Percentiles rank a stretch among this genome's conserved stretches.
phyloP scores from a whole-genome alignment of 2,888 invertebrate genomes.

The Sialis lutaria region DNA sequence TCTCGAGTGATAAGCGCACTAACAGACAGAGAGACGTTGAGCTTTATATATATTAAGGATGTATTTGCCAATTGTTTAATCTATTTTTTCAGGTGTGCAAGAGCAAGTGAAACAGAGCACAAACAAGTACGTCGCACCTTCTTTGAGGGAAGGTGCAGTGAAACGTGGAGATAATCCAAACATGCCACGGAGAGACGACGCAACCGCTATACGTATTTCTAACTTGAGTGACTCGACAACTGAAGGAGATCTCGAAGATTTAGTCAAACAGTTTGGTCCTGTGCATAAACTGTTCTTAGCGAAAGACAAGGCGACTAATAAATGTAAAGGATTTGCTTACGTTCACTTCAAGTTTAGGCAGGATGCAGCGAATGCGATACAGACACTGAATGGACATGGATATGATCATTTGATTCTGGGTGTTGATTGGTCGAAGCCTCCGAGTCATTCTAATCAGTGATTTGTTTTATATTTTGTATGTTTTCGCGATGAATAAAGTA shows the following conservation, averaged over 20 bases:
- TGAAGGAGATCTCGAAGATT: constrained; percentile 87
- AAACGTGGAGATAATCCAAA: constrained; percentile 51
- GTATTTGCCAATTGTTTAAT: neutral
- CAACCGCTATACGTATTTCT: constrained; percentile 88
- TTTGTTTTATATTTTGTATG: neutral
- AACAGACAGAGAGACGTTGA: too few relatives aligned
- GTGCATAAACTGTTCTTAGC: constrained; percentile 90
- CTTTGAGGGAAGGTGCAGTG: constrained; percentile 66
- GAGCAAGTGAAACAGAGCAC: constrained; percentile 24
- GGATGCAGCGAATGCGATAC: constrained; percentile 86
- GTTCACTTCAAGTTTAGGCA: constrained; percentile 86
- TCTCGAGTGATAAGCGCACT: too few relatives aligned
- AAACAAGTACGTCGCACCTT: constrained; percentile 76
- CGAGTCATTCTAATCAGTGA: neutral
- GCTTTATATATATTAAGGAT: too few relatives aligned
- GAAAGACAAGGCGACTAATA: constrained; percentile 74
- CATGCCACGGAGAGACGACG: constrained; percentile 55
- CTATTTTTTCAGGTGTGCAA: constrained; percentile 1
- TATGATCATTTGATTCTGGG: constrained; percentile 95
- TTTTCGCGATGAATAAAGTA: too few relatives aligned
- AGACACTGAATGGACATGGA: constrained; percentile 77
- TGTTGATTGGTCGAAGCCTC: constrained; percentile 96
- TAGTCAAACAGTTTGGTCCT: constrained; percentile 86
- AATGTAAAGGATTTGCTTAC: constrained; percentile 96
- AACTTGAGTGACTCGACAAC: constrained; percentile 93